phyloP scores from a whole-genome alignment of 2,888 invertebrate genomes.

The Mayetiola destructor region DNA sequence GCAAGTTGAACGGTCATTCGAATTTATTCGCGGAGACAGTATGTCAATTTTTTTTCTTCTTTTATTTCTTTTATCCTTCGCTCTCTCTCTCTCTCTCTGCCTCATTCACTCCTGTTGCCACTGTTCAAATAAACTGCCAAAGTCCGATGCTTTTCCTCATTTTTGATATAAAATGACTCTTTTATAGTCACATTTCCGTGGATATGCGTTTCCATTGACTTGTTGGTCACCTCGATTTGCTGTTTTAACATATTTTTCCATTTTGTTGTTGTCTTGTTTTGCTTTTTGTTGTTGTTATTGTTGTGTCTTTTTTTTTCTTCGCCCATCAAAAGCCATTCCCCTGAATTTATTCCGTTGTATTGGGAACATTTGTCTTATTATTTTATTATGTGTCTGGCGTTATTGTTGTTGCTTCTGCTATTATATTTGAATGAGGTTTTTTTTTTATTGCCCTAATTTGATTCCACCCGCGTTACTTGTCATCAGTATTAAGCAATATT shows the following conservation, averaged over 20 bases:
- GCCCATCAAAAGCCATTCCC: neutral
- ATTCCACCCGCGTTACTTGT: constrained; percentile 1
- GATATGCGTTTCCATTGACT: too few relatives aligned
- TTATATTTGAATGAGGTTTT: neutral
- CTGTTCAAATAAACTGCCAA: too few relatives aligned
- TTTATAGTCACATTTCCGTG: constrained; percentile 8
- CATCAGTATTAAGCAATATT: constrained; percentile 4
- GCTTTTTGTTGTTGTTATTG: neutral
- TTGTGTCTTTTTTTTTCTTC: neutral
- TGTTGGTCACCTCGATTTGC: too few relatives aligned
- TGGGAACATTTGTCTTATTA: constrained; percentile 9
- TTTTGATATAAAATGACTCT: too few relatives aligned
- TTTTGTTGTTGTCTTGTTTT: neutral
- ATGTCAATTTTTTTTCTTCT: neutral
- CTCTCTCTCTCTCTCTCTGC: neutral
- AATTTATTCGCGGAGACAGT: constrained; percentile 7
- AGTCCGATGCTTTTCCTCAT: too few relatives aligned
- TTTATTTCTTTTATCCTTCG: neutral
- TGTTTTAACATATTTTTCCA: too few relatives aligned
- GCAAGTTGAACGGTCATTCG: neutral
- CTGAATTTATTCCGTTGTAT: neutral
- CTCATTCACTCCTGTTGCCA: neutral
- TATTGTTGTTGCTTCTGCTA: neutral
- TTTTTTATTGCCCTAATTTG: constrained; percentile 12
- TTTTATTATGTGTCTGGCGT: constrained; percentile 4